Conservation (phyloP, 37 sponge, comb jelly and placozoan species). For the Trichoplax adhaerens region DNA sequence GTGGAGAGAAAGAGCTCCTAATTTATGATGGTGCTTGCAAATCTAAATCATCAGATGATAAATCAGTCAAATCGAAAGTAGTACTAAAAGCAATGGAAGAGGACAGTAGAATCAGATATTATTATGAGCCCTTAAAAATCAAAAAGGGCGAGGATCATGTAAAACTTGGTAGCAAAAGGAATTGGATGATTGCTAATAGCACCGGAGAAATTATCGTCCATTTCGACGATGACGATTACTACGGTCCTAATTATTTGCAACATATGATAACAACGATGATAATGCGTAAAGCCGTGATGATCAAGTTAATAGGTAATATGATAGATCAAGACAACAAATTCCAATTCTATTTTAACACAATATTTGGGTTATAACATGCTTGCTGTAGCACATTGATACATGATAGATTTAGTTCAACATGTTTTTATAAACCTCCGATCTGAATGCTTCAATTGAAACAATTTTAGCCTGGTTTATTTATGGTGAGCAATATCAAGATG, state of each 20-base stretch:
- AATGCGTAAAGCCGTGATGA: background rate
- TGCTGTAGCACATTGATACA: background rate
- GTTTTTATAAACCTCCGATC: background rate
- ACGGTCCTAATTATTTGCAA: slow-evolving; percentile 3
- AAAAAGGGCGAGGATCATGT: background rate
- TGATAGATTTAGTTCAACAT: background rate
- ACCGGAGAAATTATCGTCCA: slow-evolving; percentile 1
- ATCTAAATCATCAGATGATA: background rate
- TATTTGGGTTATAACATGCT: background rate
- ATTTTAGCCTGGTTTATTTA: slow-evolving; percentile 5
- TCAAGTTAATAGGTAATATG: background rate
- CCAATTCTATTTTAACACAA: too few species aligned
- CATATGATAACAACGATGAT: background rate
- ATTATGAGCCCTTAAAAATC: background rate
- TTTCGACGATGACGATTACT: slow-evolving; percentile 10
- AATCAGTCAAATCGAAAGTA: too few species aligned
- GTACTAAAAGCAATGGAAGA: background rate
- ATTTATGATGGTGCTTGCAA: slow-evolving; percentile 8
- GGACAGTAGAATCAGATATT: background rate
- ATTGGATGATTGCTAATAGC: background rate
- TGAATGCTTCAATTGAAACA: too few species aligned
- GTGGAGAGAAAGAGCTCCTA: background rate
- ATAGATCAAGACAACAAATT: too few species aligned
- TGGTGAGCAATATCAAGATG: slow-evolving; percentile 3
- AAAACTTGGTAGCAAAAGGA: slow-evolving; percentile 1